Percentiles rank a stretch among this genome's conserved stretches.
phyloP scores from a whole-genome alignment of 2,888 invertebrate genomes.

The Hirtodrosophila trivittata region DNA sequence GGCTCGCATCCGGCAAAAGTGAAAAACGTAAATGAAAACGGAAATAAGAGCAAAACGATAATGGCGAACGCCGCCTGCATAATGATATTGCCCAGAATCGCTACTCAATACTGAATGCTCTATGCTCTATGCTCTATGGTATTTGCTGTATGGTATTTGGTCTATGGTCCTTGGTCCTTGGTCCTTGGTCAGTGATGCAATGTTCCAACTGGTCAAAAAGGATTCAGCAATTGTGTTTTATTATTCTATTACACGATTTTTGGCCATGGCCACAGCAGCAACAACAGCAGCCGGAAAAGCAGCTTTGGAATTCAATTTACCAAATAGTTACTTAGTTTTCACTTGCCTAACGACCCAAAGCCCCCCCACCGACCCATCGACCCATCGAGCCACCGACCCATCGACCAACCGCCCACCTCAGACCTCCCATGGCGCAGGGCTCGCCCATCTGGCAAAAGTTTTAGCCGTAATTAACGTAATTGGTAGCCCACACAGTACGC shows the following conservation, averaged over 20 bases:
- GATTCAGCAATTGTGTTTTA: slow-evolving; percentile 42
- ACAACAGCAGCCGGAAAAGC: slow-evolving; percentile 19
- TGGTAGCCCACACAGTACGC: slow-evolving; percentile 26
- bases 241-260: slow-evolving; percentile 51
- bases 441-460: slow-evolving; percentile 17
- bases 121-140: no score
- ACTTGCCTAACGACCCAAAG: background rate
- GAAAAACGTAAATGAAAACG: slow-evolving; percentile 44
- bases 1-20: slow-evolving; percentile 18
- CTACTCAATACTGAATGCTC: background rate
- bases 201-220: background rate
- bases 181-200: slow-evolving; percentile 18
- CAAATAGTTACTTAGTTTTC: slow-evolving; percentile 36
- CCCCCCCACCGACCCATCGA: background rate
- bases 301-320: slow-evolving; percentile 56
- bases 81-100: slow-evolving; percentile 47
- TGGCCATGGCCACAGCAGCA: slow-evolving; percentile 12
- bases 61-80: slow-evolving; percentile 66
- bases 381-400: background rate
- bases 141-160: no score
- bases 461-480: slow-evolving; percentile 65
- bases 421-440: no score
- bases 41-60: slow-evolving; percentile 71
- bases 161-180: slow-evolving; percentile 10
- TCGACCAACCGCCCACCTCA: no score